Evolutionary conservation across 1,140 invertebrate species (phyloP).

Genomic region (Zaprionus davidi): DNA sequence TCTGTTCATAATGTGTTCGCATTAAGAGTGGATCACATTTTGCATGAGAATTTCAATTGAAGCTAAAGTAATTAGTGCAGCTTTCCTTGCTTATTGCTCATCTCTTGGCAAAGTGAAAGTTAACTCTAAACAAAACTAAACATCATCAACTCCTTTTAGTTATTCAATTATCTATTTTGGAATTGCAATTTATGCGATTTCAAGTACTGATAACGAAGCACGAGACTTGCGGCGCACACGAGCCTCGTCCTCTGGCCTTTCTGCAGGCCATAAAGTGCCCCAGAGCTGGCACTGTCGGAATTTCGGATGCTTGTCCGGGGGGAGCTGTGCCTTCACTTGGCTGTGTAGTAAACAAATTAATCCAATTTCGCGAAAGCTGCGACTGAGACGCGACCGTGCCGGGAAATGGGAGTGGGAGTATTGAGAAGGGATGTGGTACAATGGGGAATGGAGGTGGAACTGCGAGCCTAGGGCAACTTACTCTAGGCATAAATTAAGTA

Average conservation of each 20-base stretch:
- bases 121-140: neutral
- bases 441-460: neutral
- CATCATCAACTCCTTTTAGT: neutral
- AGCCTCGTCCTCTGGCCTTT: neutral
- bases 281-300: conserved; percentile 26
- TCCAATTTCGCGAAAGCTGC: conserved; percentile 64
- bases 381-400: conserved; percentile 1
- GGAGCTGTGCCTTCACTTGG: conserved; percentile 3
- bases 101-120: too few relatives aligned
- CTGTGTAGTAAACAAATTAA: conserved; percentile 75
- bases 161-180: neutral
- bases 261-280: conserved; percentile 44
- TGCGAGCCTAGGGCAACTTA: conserved; percentile 8
- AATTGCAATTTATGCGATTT: neutral
- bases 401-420: neutral
- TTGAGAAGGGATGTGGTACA: neutral
- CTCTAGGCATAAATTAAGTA: conserved; percentile 74
- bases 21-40: neutral
- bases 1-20: neutral
- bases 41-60: neutral
- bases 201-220: neutral
- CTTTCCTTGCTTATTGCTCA: too few relatives aligned
- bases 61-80: too few relatives aligned
- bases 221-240: neutral
- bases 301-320: conserved; percentile 2